Percentiles rank a stretch among this genome's conserved stretches.
These are phyloP conservation scores for Lepidotrigona ventralis DNA, from an alignment of 1,140 invertebrate genomes.

Conservation along the genomic window DNA sequence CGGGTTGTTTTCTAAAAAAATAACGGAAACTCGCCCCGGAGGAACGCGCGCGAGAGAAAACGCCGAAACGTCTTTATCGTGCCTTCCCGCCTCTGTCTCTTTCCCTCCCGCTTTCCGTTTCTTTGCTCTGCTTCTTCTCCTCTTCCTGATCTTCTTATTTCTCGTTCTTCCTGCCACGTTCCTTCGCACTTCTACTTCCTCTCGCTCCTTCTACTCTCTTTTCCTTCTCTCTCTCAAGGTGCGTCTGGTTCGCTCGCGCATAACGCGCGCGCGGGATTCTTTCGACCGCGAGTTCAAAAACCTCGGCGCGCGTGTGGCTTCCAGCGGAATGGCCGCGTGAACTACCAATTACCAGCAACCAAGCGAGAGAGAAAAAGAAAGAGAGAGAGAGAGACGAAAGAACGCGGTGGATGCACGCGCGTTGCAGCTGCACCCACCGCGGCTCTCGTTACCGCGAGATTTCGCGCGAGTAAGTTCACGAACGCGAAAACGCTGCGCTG, in stretches of 20 bases:
- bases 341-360: conserved; percentile 22
- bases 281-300: conserved; percentile 59
- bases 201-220: background rate
- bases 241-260: conserved; percentile 39
- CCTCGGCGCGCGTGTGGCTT: conserved; percentile 59
- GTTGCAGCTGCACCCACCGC: background rate
- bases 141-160: background rate
- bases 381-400: background rate
- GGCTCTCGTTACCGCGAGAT: conserved; percentile 13
- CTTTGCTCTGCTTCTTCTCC: too few species aligned
- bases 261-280: conserved; percentile 57
- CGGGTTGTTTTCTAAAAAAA: conserved; percentile 59
- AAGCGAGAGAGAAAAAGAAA: background rate
- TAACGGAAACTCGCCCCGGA: conserved; percentile 47
- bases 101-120: background rate
- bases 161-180: conserved; percentile 41
- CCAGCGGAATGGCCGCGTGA: conserved; percentile 41
- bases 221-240: conserved; percentile 13
- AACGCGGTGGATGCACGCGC: background rate
- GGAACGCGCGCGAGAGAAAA: conserved; percentile 44
- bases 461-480: conserved; percentile 21
- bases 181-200: conserved; percentile 18
- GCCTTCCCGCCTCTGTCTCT: background rate
- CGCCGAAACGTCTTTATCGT: conserved; percentile 55
- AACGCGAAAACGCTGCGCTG: conserved; percentile 3